Evolutionary conservation across 2,888 invertebrate genomes (phyloP).

Genomic region (Cheilosia impressa): DNA sequence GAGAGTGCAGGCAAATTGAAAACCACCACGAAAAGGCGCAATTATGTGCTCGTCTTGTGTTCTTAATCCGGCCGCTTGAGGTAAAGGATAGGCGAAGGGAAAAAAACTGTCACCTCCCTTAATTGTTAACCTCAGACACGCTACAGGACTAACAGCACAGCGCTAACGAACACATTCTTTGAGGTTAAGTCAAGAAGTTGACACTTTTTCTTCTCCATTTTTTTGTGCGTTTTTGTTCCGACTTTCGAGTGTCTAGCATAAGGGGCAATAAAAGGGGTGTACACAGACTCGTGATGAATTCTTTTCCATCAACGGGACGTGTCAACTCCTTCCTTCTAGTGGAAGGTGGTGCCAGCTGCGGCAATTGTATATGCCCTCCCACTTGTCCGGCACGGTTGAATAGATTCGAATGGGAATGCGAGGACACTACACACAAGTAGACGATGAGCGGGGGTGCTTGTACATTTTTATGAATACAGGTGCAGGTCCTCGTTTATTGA

Average conservation of each 20-base stretch:
- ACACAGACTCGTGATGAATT: conserved; percentile 47
- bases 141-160: conserved; percentile 33
- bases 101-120: conserved; percentile 29
- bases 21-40: conserved; percentile 18
- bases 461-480: conserved; percentile 67
- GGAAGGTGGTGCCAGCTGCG: not conserved
- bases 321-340: conserved; percentile 5
- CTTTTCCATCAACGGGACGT: conserved; percentile 1
- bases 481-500: conserved; percentile 64
- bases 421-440: conserved; percentile 44
- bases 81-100: not conserved
- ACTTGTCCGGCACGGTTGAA: conserved; percentile 40
- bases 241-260: conserved; percentile 29
- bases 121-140: conserved; percentile 59
- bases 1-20: not conserved
- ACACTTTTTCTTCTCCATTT: conserved; percentile 23
- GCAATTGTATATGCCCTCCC: conserved; percentile 41
- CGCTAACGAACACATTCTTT: conserved; percentile 69
- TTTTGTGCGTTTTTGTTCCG: not conserved
- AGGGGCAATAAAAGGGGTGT: conserved; percentile 42
- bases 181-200: conserved; percentile 69
- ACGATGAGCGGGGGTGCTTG: conserved; percentile 51
- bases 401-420: conserved; percentile 53
- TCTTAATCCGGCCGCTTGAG: conserved; percentile 17
- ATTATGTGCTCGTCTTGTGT: conserved; percentile 38